phyloP scores from a whole-genome alignment of 2,113 vertebrate genomes.

The Plecotus auritus region DNA sequence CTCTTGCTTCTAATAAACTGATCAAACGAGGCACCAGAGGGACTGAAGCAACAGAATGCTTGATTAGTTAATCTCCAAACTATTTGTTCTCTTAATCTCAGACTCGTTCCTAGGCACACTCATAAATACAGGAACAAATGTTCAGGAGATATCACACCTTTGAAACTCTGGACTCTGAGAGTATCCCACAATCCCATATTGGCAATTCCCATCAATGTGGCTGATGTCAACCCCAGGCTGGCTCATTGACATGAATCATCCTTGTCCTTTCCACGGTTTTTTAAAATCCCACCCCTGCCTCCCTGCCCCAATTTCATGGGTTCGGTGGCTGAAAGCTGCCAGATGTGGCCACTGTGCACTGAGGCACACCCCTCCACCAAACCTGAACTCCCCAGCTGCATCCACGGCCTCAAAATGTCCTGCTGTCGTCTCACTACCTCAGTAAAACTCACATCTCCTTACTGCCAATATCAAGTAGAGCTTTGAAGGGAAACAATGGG shows the following conservation, averaged over 20 bases:
- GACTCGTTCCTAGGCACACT: conserved; percentile 33
- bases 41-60: conserved; percentile 24
- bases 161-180: not conserved
- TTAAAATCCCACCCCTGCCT: not conserved
- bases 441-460: not conserved
- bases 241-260: too few species aligned
- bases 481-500: not conserved
- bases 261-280: not conserved
- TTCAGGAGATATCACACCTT: conserved; percentile 15
- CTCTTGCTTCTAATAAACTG: conserved; percentile 46
- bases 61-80: conserved; percentile 62
- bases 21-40: conserved; percentile 23
- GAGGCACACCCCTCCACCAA: not conserved
- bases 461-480: not conserved
- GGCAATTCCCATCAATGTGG: not conserved
- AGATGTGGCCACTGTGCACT: not conserved
- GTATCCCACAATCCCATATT: not conserved
- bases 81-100: conserved; percentile 36
- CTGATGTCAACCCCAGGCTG: not conserved
- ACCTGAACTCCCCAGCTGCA: not conserved
- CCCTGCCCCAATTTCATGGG: not conserved
- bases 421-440: not conserved
- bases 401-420: not conserved
- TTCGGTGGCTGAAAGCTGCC: not conserved
- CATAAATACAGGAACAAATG: not conserved